Base-by-base conservation (phyloP, 2,113 vertebrate genomes). In the Malaclemys terrapin region DNA sequence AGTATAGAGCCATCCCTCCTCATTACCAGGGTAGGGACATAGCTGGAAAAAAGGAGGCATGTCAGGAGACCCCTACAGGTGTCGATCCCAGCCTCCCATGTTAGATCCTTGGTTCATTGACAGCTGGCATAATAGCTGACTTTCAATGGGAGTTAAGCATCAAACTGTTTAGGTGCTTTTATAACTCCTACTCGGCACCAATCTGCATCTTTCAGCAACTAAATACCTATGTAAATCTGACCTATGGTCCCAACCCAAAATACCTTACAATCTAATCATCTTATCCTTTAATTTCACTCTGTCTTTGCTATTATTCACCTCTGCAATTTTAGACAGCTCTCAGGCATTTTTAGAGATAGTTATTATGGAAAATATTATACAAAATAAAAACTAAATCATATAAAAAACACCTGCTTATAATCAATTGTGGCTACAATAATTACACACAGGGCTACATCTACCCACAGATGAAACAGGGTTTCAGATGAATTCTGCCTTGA, bases 121-220 rank as follows among this genome's bases (percentile, higher is more conserved):
- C 93, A 93, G 91, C 86, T 92, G 97, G 82, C 49, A 6, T 1
- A 0, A 1, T 0, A 0, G 50, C 87, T 50, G 94, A 59, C 72
- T 49, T 38, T 50, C 84, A 0, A 1, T 1, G 0, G 47, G 85
- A 54, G 87, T 95, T 52, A 75, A 69, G 65, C 14, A 3, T 25
- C 24, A 83, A 52, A 0, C 45, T 1, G 0, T 57, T 31, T 45
- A 1, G 75, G 27, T 4, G 5, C 75, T 0, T 38, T 35, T 29
- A 57, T 0, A 69, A n/a, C 35, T n/a, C 35, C 29, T 19, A n/a
- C 13, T n/a, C 19, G 62, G 35, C 17, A 20, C 35, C 19, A n/a
- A 35, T 20, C 35, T n/a, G 13, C 65, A 69, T 14, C 7, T 38
- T 69, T 69, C 31, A 69, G 65, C 16, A 69, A 16, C 35, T 69